These are phyloP conservation scores for Notocelia uddmanniana DNA, from an alignment of 2,888 invertebrate genomes.

Conservation along the genomic window DNA sequence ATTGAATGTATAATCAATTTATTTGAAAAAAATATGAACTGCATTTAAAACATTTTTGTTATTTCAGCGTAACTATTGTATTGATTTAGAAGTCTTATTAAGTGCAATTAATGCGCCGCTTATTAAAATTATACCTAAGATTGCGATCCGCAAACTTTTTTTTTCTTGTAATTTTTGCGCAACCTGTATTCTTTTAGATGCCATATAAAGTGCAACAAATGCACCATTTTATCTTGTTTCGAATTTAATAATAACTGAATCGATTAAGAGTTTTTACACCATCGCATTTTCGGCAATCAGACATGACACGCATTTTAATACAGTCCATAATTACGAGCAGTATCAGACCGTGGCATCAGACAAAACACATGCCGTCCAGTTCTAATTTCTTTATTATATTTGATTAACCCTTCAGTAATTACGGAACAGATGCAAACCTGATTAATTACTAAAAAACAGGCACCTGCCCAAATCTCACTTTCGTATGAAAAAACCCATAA, in stretches of 20 bases:
- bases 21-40: too few relatives aligned
- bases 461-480: slow-evolving; percentile 52
- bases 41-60: too few relatives aligned
- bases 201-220: not conserved
- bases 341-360: slow-evolving; percentile 34
- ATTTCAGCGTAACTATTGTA: too few relatives aligned
- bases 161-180: not conserved
- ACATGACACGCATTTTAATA: slow-evolving; percentile 42
- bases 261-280: slow-evolving; percentile 21
- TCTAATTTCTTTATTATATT: slow-evolving; percentile 54
- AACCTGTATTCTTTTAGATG: slow-evolving; percentile 14
- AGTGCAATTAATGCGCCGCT: not conserved
- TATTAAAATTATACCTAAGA: not conserved
- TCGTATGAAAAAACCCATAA: slow-evolving; percentile 43
- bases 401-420: slow-evolving; percentile 54
- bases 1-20: too few relatives aligned
- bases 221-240: slow-evolving; percentile 1
- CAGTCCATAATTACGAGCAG: slow-evolving; percentile 33
- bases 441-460: slow-evolving; percentile 51
- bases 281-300: slow-evolving; percentile 14
- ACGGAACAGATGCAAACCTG: slow-evolving; percentile 51
- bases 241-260: slow-evolving; percentile 22
- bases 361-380: slow-evolving; percentile 41
- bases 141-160: not conserved
- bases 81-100: too few relatives aligned